Evolutionary conservation across 2,797 vertebrate species (phyloP).

Genomic region (Peromyscus melanophrys): DNA sequence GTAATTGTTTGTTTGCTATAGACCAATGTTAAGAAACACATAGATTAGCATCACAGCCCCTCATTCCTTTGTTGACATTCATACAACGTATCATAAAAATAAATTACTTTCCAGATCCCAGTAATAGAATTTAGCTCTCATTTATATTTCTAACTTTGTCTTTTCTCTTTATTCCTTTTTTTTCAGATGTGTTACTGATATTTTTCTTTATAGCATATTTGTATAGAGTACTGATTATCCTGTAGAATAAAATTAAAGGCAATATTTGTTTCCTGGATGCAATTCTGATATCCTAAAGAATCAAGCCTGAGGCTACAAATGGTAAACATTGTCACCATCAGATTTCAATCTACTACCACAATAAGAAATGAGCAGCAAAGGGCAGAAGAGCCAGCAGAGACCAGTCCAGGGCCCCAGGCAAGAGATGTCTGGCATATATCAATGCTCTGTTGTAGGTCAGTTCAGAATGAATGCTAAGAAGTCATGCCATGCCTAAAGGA

Average conservation of each 20-base stretch:
- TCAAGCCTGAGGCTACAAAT: neutral
- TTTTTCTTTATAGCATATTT: constrained; percentile 56
- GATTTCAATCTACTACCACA: neutral
- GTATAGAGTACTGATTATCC: neutral
- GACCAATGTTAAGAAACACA: neutral
- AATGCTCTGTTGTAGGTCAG: neutral
- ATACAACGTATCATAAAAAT: neutral
- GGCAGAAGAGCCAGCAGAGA: neutral
- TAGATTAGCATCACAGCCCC: constrained; percentile 36
- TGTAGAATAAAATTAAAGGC: neutral
- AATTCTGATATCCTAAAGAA: neutral
- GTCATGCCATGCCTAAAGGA: neutral
- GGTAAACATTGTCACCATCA: neutral
- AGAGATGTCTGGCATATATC: neutral
- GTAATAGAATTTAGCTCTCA: constrained; percentile 54
- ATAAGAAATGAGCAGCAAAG: neutral
- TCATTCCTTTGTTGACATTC: constrained; percentile 59
- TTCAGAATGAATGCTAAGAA: neutral
- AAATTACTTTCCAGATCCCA: neutral
- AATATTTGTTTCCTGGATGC: neutral
- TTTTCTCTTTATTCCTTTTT: neutral
- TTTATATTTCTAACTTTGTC: constrained; percentile 50
- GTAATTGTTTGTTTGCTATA: constrained; percentile 13
- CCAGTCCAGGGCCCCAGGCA: neutral
- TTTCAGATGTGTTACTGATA: neutral